Conservation (phyloP, 2,888 invertebrate genomes). For the Drosophila atroscutellata region DNA sequence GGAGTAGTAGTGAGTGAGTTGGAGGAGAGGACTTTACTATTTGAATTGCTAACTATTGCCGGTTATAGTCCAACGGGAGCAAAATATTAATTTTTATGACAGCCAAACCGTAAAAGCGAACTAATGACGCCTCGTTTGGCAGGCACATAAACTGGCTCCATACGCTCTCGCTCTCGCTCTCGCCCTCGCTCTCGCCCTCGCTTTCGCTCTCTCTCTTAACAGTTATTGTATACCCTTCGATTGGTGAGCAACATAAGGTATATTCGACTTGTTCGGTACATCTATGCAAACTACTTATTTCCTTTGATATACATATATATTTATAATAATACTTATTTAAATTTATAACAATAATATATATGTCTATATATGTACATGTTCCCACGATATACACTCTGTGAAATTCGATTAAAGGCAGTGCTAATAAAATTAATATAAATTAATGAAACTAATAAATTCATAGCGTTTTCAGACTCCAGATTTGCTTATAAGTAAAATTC, state of each 20-base stretch:
- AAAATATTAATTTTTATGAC: conserved; percentile 67
- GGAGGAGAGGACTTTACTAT: neutral
- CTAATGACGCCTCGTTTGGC: conserved; percentile 55
- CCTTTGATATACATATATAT: neutral
- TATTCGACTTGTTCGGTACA: neutral
- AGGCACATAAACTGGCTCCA: conserved; percentile 45
- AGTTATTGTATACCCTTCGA: neutral
- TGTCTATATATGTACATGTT: too few species aligned
- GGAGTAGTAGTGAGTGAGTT: neutral
- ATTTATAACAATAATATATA: too few species aligned
- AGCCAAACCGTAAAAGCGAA: conserved; percentile 65
- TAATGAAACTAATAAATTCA: too few species aligned
- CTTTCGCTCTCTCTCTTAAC: neutral
- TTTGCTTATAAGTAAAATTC: too few species aligned
- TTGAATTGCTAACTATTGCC: conserved; percentile 41
- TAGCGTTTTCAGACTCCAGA: too few species aligned
- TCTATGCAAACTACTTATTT: neutral
- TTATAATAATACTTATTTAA: too few species aligned
- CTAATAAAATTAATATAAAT: too few species aligned
- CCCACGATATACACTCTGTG: too few species aligned
- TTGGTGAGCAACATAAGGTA: neutral
- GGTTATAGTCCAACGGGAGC: conserved; percentile 50
- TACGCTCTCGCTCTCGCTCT: neutral
- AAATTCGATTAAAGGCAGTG: too few species aligned
- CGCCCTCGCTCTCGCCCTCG: neutral